Percentiles rank a stretch among this genome's conserved stretches.
Conservation (phyloP, 2,888 invertebrate genomes). For the Colletes collaris region DNA sequence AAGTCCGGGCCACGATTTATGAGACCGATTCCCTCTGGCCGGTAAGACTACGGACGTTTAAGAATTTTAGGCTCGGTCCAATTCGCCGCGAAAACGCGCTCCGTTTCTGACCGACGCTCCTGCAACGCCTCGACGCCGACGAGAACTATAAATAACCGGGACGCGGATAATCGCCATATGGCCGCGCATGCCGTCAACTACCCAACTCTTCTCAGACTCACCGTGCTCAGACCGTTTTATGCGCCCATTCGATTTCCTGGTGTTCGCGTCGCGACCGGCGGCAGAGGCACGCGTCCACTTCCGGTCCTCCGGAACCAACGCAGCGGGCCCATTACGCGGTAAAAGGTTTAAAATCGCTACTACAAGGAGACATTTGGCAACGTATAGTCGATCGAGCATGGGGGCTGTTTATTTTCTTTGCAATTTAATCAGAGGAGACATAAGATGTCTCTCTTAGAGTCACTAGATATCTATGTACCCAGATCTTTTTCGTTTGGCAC, state of each 20-base stretch:
- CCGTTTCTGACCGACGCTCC: constrained; percentile 43
- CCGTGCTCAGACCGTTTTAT: constrained; percentile 8
- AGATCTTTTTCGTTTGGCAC: no score
- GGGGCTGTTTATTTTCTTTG: no score
- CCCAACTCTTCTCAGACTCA: constrained; percentile 29
- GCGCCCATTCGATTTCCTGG: constrained; percentile 46
- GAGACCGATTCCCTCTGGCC: constrained; percentile 63
- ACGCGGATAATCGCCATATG: constrained; percentile 72
- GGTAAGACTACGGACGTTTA: constrained; percentile 51
- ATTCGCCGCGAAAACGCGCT: constrained; percentile 55
- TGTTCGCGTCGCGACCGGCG: not conserved
- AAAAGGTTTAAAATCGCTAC: no score
- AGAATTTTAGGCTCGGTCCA: constrained; percentile 64
- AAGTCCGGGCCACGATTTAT: constrained; percentile 70
- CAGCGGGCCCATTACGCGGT: no score
- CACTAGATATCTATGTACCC: no score
- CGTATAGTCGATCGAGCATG: no score
- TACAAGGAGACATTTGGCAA: no score
- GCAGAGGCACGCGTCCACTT: no score
- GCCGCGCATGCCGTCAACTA: constrained; percentile 58
- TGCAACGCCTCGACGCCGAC: constrained; percentile 44
- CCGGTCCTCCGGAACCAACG: no score
- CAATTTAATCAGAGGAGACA: no score
- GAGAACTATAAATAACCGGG: constrained; percentile 69
- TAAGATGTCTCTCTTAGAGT: no score